phyloP scores from a whole-genome alignment of 2,797 vertebrate genomes.

The Sparus aurata region DNA sequence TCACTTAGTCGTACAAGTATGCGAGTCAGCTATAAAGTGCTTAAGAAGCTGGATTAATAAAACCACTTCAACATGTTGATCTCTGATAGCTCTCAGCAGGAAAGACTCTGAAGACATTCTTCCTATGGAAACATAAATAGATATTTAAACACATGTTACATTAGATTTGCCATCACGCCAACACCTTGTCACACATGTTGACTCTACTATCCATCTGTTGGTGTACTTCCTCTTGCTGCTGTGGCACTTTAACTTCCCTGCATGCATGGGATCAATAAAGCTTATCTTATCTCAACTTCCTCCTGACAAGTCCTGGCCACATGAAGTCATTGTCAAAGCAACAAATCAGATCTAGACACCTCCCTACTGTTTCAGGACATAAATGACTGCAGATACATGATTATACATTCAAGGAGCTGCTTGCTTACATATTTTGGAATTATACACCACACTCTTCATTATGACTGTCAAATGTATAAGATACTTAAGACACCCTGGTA shows the following conservation, averaged over 20 bases:
- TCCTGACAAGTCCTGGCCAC: background rate
- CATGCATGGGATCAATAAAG: slow-evolving; percentile 16
- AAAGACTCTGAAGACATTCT: background rate
- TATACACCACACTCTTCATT: background rate
- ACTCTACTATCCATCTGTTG: background rate
- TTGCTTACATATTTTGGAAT: background rate
- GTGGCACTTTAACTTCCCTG: slow-evolving; percentile 17
- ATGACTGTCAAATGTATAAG: background rate
- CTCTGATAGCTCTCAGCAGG: background rate
- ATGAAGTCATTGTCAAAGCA: background rate
- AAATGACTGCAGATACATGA: background rate
- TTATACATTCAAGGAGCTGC: background rate
- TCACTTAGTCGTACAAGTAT: slow-evolving; percentile 29
- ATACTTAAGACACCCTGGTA: background rate
- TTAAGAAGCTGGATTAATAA: slow-evolving; percentile 43
- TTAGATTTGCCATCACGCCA: slow-evolving; percentile 1
- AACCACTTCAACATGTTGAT: slow-evolving; percentile 19
- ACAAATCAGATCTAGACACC: background rate
- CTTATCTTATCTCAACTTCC: slow-evolving; percentile 24
- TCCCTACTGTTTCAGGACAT: background rate
- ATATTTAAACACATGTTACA: background rate
- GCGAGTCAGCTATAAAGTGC: slow-evolving; percentile 20
- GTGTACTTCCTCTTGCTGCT: slow-evolving; percentile 21
- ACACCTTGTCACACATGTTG: background rate
- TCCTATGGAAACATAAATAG: background rate